Evolutionary conservation across 2,113 vertebrate species (phyloP).

Genomic region (Pomatostomus ruficeps): DNA sequence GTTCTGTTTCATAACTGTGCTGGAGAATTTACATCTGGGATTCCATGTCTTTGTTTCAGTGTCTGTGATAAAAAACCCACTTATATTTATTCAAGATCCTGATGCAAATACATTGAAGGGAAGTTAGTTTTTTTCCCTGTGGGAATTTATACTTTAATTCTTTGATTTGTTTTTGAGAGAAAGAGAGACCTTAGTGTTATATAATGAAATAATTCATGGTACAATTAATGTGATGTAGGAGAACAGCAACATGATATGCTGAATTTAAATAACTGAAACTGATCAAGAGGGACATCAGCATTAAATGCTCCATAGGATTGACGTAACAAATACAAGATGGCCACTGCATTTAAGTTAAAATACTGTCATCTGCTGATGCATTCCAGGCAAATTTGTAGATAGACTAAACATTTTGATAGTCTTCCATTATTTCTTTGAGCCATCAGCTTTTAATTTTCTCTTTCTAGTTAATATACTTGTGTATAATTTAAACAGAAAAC

Average conservation of each 20-base stretch:
- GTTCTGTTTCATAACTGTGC: slow-evolving; percentile 13
- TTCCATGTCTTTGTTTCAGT: slow-evolving; percentile 45
- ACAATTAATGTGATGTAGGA: slow-evolving; percentile 67
- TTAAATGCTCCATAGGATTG: slow-evolving; percentile 55
- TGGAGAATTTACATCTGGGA: neutral
- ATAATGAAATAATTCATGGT: slow-evolving; percentile 65
- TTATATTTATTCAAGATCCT: slow-evolving; percentile 43
- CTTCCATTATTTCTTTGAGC: slow-evolving; percentile 71
- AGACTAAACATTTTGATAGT: slow-evolving; percentile 70
- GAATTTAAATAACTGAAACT: slow-evolving; percentile 67
- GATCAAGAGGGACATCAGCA: slow-evolving; percentile 60
- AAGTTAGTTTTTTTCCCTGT: neutral
- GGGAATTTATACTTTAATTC: slow-evolving; percentile 25
- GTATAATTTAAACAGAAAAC: slow-evolving; percentile 80
- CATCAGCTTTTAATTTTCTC: slow-evolving; percentile 75
- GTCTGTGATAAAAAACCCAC: neutral
- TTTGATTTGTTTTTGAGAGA: slow-evolving; percentile 16
- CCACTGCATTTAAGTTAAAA: slow-evolving; percentile 32
- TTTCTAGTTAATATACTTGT: slow-evolving; percentile 79
- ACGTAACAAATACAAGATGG: slow-evolving; percentile 68
- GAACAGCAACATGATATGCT: slow-evolving; percentile 60
- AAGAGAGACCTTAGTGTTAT: slow-evolving; percentile 44
- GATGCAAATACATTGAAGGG: slow-evolving; percentile 27
- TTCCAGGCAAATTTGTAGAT: slow-evolving; percentile 70
- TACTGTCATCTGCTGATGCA: slow-evolving; percentile 50